A percentile compares a stretch with the other conserved stretches of the same genome.
phyloP scores from a whole-genome alignment of 2,797 vertebrate species.

The Phataginus tetradactyla region DNA sequence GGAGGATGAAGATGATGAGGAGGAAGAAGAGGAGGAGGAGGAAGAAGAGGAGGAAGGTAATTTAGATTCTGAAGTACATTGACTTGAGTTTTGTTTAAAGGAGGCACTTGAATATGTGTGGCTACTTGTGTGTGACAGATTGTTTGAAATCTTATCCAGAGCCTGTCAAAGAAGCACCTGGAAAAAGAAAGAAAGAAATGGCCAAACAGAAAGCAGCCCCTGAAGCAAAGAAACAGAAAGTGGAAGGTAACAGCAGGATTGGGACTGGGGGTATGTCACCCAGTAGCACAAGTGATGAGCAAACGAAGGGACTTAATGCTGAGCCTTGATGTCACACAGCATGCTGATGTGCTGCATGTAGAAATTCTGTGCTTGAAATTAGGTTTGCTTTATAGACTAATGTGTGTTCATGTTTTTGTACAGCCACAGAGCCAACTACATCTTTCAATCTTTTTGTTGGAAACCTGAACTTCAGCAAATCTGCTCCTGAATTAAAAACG shows the following conservation, averaged over 20 bases:
- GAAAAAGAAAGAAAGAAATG: constrained; percentile 94
- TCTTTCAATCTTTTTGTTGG: constrained; percentile 92
- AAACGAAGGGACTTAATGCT: constrained; percentile 92
- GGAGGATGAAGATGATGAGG: constrained; percentile 90
- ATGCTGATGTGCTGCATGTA: constrained; percentile 82
- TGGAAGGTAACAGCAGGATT: constrained; percentile 86
- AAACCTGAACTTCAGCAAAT: constrained; percentile 91
- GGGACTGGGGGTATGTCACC: fast-evolving
- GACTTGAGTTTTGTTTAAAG: not conserved
- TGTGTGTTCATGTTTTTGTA: not conserved
- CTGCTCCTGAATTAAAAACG: constrained; percentile 93
- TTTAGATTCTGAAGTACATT: not conserved
- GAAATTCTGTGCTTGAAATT: not conserved
- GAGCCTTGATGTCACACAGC: constrained; percentile 79
- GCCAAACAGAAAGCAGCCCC: constrained; percentile 91
- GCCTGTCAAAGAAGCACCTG: constrained; percentile 87
- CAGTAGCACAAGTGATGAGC: constrained; percentile 85
- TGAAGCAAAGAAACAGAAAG: constrained; percentile 94
- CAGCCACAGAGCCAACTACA: constrained; percentile 78
- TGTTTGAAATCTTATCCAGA: constrained; percentile 81
- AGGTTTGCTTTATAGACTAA: not conserved
- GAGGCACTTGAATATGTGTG: not conserved
- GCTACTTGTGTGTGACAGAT: not conserved
- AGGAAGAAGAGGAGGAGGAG: constrained; percentile 84
- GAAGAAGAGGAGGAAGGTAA: constrained; percentile 76